phyloP scores from a whole-genome alignment of 2,888 invertebrate species.

The Volucella zonaria region DNA sequence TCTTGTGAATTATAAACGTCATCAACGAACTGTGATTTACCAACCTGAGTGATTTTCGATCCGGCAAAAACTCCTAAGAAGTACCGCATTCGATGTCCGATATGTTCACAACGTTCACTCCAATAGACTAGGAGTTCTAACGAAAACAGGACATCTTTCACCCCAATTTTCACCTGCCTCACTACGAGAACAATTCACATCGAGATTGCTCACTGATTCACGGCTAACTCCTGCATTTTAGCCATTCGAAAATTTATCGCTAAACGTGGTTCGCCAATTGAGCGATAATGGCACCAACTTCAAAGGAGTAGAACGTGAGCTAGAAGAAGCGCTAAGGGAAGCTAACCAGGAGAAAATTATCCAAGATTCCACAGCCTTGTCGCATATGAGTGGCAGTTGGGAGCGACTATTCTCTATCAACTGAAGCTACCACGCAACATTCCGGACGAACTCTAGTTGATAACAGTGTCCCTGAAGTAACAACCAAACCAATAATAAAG shows the following conservation, averaged over 20 bases:
- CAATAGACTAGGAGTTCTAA: neutral
- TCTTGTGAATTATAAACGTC: too few species aligned
- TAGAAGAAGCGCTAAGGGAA: slow-evolving; percentile 24
- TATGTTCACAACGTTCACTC: neutral
- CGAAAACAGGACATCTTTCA: neutral
- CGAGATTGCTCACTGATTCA: slow-evolving; percentile 42
- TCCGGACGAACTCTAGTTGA: neutral
- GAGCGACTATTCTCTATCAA: neutral
- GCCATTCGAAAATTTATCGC: neutral
- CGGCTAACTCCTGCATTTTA: slow-evolving; percentile 43
- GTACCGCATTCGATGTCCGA: too few species aligned
- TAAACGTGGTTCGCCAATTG: slow-evolving; percentile 48
- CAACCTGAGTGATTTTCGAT: too few species aligned
- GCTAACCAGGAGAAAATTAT: slow-evolving; percentile 40
- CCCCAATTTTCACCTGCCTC: slow-evolving; percentile 17
- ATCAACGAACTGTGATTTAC: too few species aligned
- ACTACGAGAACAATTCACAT: slow-evolving; percentile 39
- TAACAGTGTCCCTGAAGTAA: too few species aligned
- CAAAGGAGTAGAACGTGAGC: slow-evolving; percentile 52
- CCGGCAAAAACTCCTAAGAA: too few species aligned
- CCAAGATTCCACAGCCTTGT: slow-evolving; percentile 20
- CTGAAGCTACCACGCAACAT: neutral
- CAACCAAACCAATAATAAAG: too few species aligned
- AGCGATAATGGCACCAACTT: slow-evolving; percentile 69
- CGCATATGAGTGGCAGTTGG: neutral